Evolutionary conservation across 2,113 vertebrate genomes (phyloP), one percentile per base, ranked within the genome.

Genomic region (Morone saxatilis): DNA sequence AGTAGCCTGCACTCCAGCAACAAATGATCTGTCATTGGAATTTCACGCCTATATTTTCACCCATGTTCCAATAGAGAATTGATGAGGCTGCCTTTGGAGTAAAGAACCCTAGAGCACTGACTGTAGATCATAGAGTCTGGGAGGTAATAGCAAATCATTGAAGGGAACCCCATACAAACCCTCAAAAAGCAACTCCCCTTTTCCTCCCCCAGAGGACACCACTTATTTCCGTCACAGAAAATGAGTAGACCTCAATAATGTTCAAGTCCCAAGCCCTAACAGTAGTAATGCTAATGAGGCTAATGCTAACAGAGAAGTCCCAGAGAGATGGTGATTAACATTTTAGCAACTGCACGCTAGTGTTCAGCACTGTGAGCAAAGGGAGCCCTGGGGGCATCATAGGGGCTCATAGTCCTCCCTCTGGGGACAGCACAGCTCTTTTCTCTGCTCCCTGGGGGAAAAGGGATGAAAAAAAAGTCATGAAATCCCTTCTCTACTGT

Each of bases 321-420:
- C 57, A 71, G 51, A 71, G 84, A 90, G 60, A 59, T 69, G 70
- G 56, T 70, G 78, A 88, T 91, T 87, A 82, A 77, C 76, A 87
- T 91, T 88, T 91, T 8, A 80, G 60, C 38, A 40, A 59, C 78
- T 81, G 74, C n/a, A 71, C 76, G 71, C 41, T n/a, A 57, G 71
- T 68, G 63, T 86, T 76, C 2, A 31, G 56, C 43, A 38, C 60
- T 71, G 43, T 65, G 79, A 90, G 76, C 45, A 82, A 75, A 84
- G 69, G 53, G 63, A 85, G 71, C 75, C 78, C 63, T 14, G 48
- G 63, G 86, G 88, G 73, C 75, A 71, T 81, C 53, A 53, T 10
- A 65, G 65, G 67, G 62, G 56, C 82, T 87, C 68, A 19, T 11
- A 60, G 66, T 80, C n/a, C 7, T 87, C 84, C 89, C 86, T 59